Conservation (phyloP, 2,113 vertebrate species). For the Nanger granti region DNA sequence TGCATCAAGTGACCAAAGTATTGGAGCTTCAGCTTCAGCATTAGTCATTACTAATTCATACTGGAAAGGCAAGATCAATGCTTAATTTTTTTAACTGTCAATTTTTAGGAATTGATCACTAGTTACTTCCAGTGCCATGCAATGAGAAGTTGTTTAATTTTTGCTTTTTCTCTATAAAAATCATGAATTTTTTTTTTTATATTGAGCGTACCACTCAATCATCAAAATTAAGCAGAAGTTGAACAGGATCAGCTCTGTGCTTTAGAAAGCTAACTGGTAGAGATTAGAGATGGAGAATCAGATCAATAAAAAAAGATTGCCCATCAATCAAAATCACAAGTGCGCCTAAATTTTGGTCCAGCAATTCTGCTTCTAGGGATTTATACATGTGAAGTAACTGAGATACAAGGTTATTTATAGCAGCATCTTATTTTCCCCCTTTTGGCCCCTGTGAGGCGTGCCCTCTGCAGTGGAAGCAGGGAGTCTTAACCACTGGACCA, state of each 20-base stretch:
- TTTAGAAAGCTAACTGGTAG: conserved; percentile 16
- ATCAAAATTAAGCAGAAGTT: conserved; percentile 17
- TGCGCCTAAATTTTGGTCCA: background rate
- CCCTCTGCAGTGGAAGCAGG: background rate
- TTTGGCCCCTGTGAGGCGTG: background rate
- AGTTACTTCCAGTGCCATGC: background rate
- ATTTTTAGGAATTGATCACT: background rate
- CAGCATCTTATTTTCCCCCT: background rate
- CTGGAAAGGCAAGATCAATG: conserved; percentile 15
- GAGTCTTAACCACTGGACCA: background rate
- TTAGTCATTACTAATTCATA: background rate
- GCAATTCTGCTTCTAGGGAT: background rate
- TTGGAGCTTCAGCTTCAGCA: background rate
- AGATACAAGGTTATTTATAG: background rate
- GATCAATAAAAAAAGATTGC: background rate
- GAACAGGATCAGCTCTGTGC: background rate
- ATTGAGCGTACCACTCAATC: background rate
- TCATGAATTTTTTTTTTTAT: background rate
- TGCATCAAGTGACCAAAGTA: background rate
- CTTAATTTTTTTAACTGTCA: background rate
- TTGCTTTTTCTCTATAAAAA: background rate
- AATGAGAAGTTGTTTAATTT: background rate
- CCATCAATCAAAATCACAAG: conserved; percentile 17
- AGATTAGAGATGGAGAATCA: background rate
- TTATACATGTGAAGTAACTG: conserved; percentile 15